These are phyloP conservation scores for Sebastes kiyomatsui DNA, from an alignment of 2,797 vertebrate genomes.

Conservation along the genomic window DNA sequence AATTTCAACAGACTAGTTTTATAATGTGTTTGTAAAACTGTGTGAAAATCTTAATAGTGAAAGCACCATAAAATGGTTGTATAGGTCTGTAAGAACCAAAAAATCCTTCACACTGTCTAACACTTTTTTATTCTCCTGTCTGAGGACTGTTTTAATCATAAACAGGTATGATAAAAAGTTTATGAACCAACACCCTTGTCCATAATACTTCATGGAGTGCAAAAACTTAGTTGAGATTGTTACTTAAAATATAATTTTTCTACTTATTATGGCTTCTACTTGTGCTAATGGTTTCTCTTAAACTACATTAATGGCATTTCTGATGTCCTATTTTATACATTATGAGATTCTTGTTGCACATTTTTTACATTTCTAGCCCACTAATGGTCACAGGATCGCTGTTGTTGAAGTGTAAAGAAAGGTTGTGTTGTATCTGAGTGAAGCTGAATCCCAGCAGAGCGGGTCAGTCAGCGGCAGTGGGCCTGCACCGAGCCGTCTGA, in stretches of 20 bases:
- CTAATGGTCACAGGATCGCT: background rate
- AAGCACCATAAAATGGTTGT: background rate
- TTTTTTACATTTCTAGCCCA: background rate
- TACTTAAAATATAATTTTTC: background rate
- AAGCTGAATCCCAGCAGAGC: slow-evolving; percentile 57
- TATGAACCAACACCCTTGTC: background rate
- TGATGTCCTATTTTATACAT: background rate
- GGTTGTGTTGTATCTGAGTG: slow-evolving; percentile 8
- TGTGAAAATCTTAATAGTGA: background rate
- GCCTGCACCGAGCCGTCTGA: slow-evolving; percentile 28
- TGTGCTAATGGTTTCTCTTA: background rate
- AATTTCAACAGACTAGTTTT: background rate
- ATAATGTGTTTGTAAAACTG: background rate
- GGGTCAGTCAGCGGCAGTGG: slow-evolving; percentile 39
- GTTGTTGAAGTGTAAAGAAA: background rate
- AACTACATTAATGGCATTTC: background rate
- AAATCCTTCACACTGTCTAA: background rate
- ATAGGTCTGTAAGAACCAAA: background rate
- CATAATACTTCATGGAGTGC: background rate
- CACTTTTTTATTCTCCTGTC: background rate
- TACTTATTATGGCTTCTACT: background rate
- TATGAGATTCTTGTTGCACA: background rate
- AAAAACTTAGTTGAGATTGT: background rate
- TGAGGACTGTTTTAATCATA: background rate
- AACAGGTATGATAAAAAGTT: background rate